Conservation (phyloP, 64 coral and sea anemone species). For the Porites lutea region DNA sequence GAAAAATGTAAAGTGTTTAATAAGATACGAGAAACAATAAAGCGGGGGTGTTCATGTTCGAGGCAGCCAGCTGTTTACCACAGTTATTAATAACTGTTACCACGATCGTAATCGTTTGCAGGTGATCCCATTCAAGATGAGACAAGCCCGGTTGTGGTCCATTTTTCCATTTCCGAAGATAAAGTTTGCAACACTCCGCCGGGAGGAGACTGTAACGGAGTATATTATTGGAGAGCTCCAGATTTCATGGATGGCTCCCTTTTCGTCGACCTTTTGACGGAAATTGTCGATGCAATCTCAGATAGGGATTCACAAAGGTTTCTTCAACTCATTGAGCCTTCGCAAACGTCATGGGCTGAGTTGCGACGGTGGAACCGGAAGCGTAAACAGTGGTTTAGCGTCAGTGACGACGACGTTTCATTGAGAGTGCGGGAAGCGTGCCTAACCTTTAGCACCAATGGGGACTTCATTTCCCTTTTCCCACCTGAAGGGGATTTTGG, state of each 20-base stretch:
- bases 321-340: background rate
- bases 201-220: background rate
- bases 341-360: background rate
- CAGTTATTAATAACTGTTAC: too few species aligned
- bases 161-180: background rate
- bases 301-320: background rate
- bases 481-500: background rate
- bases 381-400: background rate
- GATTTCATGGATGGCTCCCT: background rate
- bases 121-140: background rate
- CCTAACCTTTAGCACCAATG: background rate
- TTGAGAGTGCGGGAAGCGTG: background rate
- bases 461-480: background rate
- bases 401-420: background rate
- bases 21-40: too few species aligned
- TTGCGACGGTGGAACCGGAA: background rate
- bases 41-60: too few species aligned
- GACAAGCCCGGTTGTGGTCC: background rate
- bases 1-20: too few species aligned
- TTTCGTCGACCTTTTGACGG: background rate
- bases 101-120: background rate
- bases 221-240: slow-evolving; percentile 1
- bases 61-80: too few species aligned
- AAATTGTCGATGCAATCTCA: slow-evolving; percentile 9
- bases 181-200: background rate